Evolutionary conservation across 2,797 vertebrate species (phyloP).

Genomic region (Argyrosomus regius): DNA sequence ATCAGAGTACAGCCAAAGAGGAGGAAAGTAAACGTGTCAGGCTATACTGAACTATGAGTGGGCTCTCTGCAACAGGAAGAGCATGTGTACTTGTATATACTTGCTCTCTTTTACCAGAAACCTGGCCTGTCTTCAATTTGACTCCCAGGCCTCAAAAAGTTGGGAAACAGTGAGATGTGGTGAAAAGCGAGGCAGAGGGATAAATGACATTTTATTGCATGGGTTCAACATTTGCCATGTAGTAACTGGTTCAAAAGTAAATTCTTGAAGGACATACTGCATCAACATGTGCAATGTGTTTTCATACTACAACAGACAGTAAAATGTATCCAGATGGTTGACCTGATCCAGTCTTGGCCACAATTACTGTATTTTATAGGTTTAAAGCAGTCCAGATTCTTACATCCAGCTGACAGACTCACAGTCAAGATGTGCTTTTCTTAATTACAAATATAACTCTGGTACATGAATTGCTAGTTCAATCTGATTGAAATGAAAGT

Average conservation of each 20-base stretch:
- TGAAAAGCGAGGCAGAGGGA: not conserved
- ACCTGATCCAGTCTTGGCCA: not conserved
- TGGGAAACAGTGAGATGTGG: conserved; percentile 1
- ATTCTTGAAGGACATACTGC: conserved; percentile 7
- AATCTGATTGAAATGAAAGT: not conserved
- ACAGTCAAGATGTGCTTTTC: not conserved
- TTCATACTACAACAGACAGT: not conserved
- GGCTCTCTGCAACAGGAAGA: conserved; percentile 45
- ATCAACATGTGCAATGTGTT: not conserved
- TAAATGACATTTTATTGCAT: not conserved
- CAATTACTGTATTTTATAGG: not conserved
- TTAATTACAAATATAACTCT: not conserved
- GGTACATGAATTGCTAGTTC: not conserved
- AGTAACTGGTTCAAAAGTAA: conserved; percentile 8
- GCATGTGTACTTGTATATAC: conserved; percentile 12
- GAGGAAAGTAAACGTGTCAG: conserved; percentile 37
- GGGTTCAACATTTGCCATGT: not conserved
- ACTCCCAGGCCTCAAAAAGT: conserved; percentile 29
- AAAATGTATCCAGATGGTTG: not conserved
- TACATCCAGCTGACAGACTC: not conserved
- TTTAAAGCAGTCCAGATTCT: conserved; percentile 2
- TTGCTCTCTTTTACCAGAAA: conserved; percentile 28
- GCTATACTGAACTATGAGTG: conserved; percentile 36
- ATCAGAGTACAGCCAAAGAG: conserved; percentile 37
- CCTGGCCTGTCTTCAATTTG: conserved; percentile 14